Percentiles rank a stretch among this genome's conserved stretches.
Conservation (phyloP, 2,797 vertebrate species). For the Alosa sapidissima region DNA sequence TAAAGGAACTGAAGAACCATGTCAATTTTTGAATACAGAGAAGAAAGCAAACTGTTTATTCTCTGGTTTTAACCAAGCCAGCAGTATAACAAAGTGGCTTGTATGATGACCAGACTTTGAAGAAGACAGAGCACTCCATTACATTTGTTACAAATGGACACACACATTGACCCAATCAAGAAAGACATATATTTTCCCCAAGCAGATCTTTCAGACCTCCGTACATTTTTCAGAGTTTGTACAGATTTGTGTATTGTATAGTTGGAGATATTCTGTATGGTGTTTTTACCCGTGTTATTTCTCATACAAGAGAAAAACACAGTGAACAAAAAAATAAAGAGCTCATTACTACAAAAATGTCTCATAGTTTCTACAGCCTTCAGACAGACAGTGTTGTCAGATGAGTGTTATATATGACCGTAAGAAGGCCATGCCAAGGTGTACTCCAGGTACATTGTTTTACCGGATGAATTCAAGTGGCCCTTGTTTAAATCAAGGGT, state of each 20-base stretch:
- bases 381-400: neutral
- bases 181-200: neutral
- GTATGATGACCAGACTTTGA: neutral
- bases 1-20: conserved; percentile 91
- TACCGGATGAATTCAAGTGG: too few species aligned
- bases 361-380: neutral
- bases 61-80: neutral
- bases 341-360: neutral
- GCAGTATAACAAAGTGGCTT: neutral
- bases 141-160: neutral
- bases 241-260: conserved; percentile 23
- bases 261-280: neutral
- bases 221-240: neutral
- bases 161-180: neutral
- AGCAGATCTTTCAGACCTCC: neutral
- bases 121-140: neutral
- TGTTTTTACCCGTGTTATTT: conserved; percentile 8
- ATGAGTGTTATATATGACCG: too few species aligned
- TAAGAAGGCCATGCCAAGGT: too few species aligned
- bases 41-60: neutral
- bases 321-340: neutral
- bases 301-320: neutral
- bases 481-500: too few species aligned
- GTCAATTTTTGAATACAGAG: conserved; percentile 80
- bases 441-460: too few species aligned